Percentiles rank a stretch among this genome's conserved stretches.
Conservation (phyloP, 2,888 invertebrate species). For the Meganola albula region DNA sequence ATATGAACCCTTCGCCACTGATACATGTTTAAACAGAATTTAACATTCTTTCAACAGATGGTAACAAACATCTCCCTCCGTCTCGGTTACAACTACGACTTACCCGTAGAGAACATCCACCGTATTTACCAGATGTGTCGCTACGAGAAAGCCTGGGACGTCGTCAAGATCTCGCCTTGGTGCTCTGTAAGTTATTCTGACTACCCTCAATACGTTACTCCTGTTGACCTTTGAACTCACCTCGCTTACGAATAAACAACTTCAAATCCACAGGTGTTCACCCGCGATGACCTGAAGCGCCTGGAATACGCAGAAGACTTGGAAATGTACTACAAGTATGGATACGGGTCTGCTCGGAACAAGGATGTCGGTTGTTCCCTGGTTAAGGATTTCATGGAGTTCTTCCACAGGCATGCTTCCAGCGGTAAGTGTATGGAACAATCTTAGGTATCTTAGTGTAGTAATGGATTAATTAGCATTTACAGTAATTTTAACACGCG, state of each 20-base stretch:
- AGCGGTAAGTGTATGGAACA: conserved; percentile 58
- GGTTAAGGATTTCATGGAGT: conserved; percentile 83
- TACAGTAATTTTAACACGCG: too few species aligned
- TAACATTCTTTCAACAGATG: conserved; percentile 51
- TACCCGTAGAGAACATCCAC: conserved; percentile 73
- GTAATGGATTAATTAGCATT: too few species aligned
- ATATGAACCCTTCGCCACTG: too few species aligned
- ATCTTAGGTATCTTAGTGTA: too few species aligned
- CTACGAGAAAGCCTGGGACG: conserved; percentile 87
- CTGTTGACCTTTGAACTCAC: too few species aligned
- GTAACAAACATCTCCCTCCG: conserved; percentile 78
- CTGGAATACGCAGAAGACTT: conserved; percentile 89
- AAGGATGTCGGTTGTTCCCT: conserved; percentile 83
- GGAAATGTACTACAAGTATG: conserved; percentile 84
- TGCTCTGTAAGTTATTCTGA: conserved; percentile 83
- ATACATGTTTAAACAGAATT: too few species aligned
- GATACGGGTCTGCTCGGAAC: conserved; percentile 83
- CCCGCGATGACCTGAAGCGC: conserved; percentile 82
- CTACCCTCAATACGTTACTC: too few species aligned
- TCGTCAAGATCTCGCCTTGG: conserved; percentile 83
- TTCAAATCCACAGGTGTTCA: conserved; percentile 75
- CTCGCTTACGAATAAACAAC: too few species aligned
- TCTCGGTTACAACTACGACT: conserved; percentile 80
- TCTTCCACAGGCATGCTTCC: conserved; percentile 79
- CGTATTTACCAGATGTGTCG: conserved; percentile 88